These are phyloP conservation scores for Ophion ellenae DNA, from an alignment of 2,888 invertebrate species.

Conservation along the genomic window DNA sequence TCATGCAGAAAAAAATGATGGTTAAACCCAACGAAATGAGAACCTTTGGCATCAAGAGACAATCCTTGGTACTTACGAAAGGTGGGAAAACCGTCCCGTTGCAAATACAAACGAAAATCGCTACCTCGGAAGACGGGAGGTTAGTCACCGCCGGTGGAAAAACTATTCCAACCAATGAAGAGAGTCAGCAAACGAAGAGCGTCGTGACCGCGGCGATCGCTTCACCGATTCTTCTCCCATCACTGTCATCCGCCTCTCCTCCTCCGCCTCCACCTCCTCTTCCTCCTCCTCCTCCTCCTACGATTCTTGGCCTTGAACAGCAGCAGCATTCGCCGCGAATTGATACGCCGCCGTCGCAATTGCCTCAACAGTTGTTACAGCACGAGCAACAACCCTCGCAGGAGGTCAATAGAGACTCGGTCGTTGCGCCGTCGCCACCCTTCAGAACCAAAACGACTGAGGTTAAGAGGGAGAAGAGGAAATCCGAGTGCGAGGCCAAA, in stretches of 20 bases:
- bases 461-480: constrained; percentile 78
- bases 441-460: constrained; percentile 80
- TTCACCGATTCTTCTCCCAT: not conserved
- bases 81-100: constrained; percentile 68
- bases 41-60: constrained; percentile 74
- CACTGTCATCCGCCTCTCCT: not conserved
- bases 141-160: constrained; percentile 68
- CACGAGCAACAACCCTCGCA: constrained; percentile 51
- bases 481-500: constrained; percentile 72
- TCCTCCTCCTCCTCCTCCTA: not conserved
- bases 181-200: constrained; percentile 35
- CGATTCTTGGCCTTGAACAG: not conserved
- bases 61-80: constrained; percentile 73
- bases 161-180: constrained; percentile 18
- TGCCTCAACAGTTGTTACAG: constrained; percentile 47
- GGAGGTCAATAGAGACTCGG: constrained; percentile 17
- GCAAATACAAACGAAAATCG: constrained; percentile 71
- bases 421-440: constrained; percentile 64
- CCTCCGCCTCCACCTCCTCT: too few species aligned
- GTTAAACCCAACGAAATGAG: constrained; percentile 78
- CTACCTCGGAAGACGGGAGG: constrained; percentile 76
- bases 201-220: not conserved
- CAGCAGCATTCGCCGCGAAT: constrained; percentile 64
- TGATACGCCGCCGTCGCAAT: constrained; percentile 49
- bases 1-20: constrained; percentile 79